These are phyloP conservation scores for Enteromius radiatus DNA, from an alignment of 2,797 vertebrate genomes.

Conservation along the genomic window DNA sequence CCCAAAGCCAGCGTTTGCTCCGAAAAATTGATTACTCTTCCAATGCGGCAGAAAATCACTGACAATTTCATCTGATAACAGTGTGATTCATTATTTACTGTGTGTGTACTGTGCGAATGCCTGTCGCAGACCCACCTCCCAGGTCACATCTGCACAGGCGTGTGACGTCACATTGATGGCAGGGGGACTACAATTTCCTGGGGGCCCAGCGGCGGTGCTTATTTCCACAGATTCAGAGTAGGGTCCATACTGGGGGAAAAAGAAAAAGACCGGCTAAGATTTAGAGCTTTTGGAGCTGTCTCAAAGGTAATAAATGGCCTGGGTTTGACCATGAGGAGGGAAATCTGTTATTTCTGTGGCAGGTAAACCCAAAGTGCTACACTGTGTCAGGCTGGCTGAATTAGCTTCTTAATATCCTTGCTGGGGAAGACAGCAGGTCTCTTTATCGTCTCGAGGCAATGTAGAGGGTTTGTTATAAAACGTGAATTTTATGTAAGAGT, in stretches of 20 bases:
- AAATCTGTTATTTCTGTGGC: constrained; percentile 27
- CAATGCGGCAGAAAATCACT: constrained; percentile 1
- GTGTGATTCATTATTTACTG: neutral
- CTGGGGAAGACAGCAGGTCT: neutral
- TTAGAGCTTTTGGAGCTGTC: neutral
- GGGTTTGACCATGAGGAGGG: neutral
- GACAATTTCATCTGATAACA: neutral
- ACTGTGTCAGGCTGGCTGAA: constrained; percentile 10
- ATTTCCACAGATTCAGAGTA: constrained; percentile 87
- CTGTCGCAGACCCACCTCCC: constrained; percentile 87
- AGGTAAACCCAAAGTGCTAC: constrained; percentile 24
- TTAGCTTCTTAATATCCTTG: constrained; percentile 20
- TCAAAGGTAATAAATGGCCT: neutral
- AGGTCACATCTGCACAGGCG: constrained; percentile 85
- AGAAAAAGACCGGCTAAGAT: constrained; percentile 12
- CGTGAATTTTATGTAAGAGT: neutral
- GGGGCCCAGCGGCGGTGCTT: constrained; percentile 92
- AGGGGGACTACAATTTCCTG: constrained; percentile 88
- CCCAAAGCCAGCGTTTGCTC: neutral
- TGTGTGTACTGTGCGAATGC: no score
- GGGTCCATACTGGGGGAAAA: constrained; percentile 79
- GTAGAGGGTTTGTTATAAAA: constrained; percentile 17
- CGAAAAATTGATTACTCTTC: neutral
- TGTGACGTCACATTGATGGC: constrained; percentile 83
- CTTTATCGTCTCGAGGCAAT: neutral